These are phyloP conservation scores for Pontoporia blainvillei DNA, from an alignment of 2,113 vertebrate species.

Conservation along the genomic window DNA sequence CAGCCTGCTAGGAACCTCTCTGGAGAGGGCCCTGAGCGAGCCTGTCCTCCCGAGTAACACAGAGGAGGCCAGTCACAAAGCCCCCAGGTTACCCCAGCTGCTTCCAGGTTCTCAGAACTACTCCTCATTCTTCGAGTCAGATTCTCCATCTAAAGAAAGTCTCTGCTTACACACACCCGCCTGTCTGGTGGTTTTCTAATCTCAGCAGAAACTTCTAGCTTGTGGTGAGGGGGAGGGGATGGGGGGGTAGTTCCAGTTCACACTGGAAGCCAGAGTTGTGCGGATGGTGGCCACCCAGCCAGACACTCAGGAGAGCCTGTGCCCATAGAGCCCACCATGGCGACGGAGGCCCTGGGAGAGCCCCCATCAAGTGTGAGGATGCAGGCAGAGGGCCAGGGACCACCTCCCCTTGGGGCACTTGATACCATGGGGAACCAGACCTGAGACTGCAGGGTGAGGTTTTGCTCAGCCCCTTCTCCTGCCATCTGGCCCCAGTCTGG, in stretches of 20 bases:
- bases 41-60: neutral
- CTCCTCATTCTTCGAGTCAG: neutral
- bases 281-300: neutral
- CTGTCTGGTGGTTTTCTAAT: neutral
- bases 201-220: neutral
- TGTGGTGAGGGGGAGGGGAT: rapidly evolving
- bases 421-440: neutral
- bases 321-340: neutral
- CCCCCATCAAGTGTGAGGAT: neutral
- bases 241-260: neutral
- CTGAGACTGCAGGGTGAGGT: neutral
- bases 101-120: neutral
- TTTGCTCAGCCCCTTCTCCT: neutral
- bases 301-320: neutral
- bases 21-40: neutral
- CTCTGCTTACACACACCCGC: neutral
- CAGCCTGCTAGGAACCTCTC: neutral
- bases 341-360: neutral
- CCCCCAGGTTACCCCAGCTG: neutral
- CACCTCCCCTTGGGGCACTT: neutral
- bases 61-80: neutral
- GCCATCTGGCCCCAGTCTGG: neutral
- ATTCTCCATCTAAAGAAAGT: neutral
- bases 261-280: neutral
- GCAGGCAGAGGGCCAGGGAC: neutral